Base-by-base conservation (phyloP, 2,113 vertebrate genomes). In the Phyllostomus discolor region DNA sequence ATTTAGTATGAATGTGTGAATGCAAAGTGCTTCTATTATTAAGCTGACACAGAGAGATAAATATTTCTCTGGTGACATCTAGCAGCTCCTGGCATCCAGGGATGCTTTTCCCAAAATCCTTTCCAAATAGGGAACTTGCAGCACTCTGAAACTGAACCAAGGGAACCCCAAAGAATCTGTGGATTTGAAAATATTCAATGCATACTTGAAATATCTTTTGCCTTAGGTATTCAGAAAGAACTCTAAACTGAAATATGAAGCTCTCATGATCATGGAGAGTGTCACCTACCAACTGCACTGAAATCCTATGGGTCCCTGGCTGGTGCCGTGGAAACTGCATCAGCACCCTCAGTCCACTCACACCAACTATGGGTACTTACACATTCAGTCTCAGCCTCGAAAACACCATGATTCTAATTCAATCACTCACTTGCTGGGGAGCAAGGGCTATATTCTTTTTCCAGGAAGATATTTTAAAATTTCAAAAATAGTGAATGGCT, bases 101-200 rank as follows among this genome's bases (percentile, higher is more conserved):
- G 57, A 86, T 24, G 80, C 52, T 94, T 85, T 86, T 88, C 88
- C 85, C 26, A 10, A 95, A 95, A 85, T 90, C 91, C 84, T 92
- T 82, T 95, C 96, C 97, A 97, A 97, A 97, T 95, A 96, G 81
- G 95, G 96, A 96, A 64, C 88, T 81, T 3, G 14, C 2, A 50
- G 80, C 43, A 4, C 50, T 94, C 90, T 81, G 70, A 81, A 92
- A 90, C 9, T 22, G 85, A 90, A 67, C 59, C 17, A 3, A 4
- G 80, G 96, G 67, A 70, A 96, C 64, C 95, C 96, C 85, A 81
- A 85, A 90, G 95, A 98, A 96, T 96, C 9, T 73, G 35, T 67
- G 92, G 94, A 82, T 94, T 92, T 92, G 88, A 81, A 97, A 97
- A 59, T 67, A 92, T 64, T 88, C 94, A 78, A 26, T 22, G 38